These are phyloP conservation scores for Lasioglossum villosulum DNA, from an alignment of 2,888 invertebrate species.

Conservation along the genomic window DNA sequence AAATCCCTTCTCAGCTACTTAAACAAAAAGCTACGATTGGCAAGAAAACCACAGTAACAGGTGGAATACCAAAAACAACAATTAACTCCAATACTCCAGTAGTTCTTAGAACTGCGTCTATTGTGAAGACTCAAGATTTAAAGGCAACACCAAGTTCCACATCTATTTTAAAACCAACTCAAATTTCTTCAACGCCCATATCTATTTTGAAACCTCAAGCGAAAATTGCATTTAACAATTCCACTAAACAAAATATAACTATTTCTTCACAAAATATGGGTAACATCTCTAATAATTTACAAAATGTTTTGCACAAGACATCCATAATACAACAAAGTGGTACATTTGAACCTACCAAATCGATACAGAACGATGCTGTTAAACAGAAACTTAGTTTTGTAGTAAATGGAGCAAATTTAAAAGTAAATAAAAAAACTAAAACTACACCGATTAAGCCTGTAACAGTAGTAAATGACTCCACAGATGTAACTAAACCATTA, in stretches of 20 bases:
- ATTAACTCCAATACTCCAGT: conserved; percentile 67
- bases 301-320: conserved; percentile 60
- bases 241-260: conserved; percentile 63
- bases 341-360: conserved; percentile 57
- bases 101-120: conserved; percentile 73
- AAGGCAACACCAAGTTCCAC: conserved; percentile 65
- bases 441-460: conserved; percentile 44
- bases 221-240: conserved; percentile 65
- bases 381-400: conserved; percentile 63
- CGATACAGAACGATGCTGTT: conserved; percentile 54
- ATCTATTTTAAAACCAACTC: conserved; percentile 70
- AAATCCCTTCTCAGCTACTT: conserved; percentile 76
- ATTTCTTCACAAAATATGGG: conserved; percentile 61
- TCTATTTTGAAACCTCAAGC: conserved; percentile 81
- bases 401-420: conserved; percentile 56
- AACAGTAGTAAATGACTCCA: conserved; percentile 64
- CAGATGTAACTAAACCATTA: conserved; percentile 81
- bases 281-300: conserved; percentile 49
- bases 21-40: conserved; percentile 59
- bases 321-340: conserved; percentile 41
- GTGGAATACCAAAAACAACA: conserved; percentile 46
- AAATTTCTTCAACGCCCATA: conserved; percentile 72
- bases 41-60: conserved; percentile 46
- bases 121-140: conserved; percentile 74
- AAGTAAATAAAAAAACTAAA: conserved; percentile 60